A percentile compares a stretch with the other conserved stretches of the same genome.
phyloP scores from a whole-genome alignment of 1,140 invertebrate species.

The Danaus melanippus region DNA sequence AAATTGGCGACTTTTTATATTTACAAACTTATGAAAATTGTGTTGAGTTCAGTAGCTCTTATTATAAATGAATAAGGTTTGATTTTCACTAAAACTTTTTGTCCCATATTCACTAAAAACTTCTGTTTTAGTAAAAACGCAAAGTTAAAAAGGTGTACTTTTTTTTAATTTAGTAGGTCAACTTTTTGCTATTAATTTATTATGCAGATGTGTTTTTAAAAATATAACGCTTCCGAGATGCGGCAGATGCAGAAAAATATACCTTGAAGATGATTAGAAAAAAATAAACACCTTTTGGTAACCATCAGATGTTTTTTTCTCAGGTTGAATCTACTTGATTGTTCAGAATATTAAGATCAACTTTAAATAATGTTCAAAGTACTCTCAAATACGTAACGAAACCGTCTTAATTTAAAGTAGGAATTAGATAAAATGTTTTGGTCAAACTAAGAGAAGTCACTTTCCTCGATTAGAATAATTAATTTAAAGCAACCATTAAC shows the following conservation, averaged over 20 bases:
- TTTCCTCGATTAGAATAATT: no score
- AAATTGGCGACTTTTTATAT: conserved; percentile 66
- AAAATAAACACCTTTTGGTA: conserved; percentile 51
- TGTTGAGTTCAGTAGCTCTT: no score
- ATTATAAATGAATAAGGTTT: no score
- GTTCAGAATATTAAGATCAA: background rate
- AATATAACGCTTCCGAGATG: conserved; percentile 43
- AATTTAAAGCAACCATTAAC: no score
- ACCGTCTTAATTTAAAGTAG: no score
- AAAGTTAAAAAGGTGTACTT: conserved; percentile 30
- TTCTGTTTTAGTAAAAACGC: conserved; percentile 23
- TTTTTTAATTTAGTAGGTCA: conserved; percentile 65
- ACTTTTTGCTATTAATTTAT: conserved; percentile 65
- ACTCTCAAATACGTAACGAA: no score
- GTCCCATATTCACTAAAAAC: no score
- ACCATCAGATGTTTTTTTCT: conserved; percentile 41
- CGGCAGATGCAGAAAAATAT: conserved; percentile 55
- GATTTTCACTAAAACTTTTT: no score
- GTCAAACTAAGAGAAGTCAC: no score
- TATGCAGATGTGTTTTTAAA: conserved; percentile 67
- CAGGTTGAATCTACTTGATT: background rate
- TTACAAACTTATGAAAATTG: conserved; percentile 15
- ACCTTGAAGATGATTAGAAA: conserved; percentile 53
- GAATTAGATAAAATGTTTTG: no score
- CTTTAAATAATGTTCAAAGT: no score